Base-by-base conservation (phyloP, 2,797 vertebrate genomes). In the Fringilla coelebs region DNA sequence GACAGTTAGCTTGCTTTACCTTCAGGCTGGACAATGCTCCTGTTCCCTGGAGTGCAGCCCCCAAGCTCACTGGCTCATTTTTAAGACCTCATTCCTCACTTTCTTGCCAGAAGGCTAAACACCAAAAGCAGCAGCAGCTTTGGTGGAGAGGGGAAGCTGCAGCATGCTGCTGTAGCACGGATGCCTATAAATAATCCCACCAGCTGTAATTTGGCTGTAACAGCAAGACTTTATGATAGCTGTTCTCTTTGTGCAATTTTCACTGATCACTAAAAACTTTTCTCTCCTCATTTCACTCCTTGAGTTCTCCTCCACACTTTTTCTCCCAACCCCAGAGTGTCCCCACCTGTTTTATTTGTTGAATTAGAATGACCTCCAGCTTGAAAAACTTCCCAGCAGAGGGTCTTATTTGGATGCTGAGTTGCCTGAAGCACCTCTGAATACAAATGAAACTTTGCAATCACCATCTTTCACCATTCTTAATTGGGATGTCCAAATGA, bases 161-260 rank as follows among this genome's bases (percentile, higher is more conserved):
- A 46, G 32, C n/a, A 28, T 25, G 16, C 21, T 16, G 4, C 21
- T 52, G 26, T 9, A 76, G 40, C 10, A 24, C 10, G 13, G 52
- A 13, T 49, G 28, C 26, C 21, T 67, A 46, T 31, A 92, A 84
- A 62, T 66, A 89, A 74, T 32, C 48, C 52, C 48, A 89, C 25
- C 63, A 67, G 52, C 36, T 73, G 72, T 49, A 85, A 70, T 60
- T 52, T 79, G 21, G 34, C 40, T 95, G 16, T 32, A 67, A 67
- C 29, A 71, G 61, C 24, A 84, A 62, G 40, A 32, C 6, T 29
- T 88, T 46, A 28, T 26, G 34, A 62, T 13, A 93, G 83, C 81
- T 97, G 63, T 65, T 95, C 91, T 94, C 91, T 96, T 81, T 73
- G 65, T 88, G 78, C 74, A 88, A 61, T 86, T 92, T 92, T 81